These are phyloP conservation scores for Cariama cristata DNA, from an alignment of 2,113 vertebrate species.

Conservation along the genomic window DNA sequence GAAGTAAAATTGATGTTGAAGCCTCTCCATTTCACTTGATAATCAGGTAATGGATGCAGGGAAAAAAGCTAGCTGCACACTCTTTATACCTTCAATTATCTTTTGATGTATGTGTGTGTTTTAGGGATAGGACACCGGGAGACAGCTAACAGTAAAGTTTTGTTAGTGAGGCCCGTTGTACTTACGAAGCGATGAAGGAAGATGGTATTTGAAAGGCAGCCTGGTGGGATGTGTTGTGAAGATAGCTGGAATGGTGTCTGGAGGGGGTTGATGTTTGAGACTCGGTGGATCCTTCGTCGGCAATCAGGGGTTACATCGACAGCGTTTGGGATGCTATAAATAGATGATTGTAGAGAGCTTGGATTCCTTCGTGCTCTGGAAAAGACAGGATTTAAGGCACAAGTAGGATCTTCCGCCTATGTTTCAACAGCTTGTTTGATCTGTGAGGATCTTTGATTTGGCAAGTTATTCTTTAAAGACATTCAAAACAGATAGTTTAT, in stretches of 20 bases:
- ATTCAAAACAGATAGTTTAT: not conserved
- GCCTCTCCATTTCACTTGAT: not conserved
- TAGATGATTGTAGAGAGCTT: not conserved
- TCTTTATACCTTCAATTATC: not conserved
- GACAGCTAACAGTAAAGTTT: not conserved
- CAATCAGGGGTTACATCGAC: accelerated
- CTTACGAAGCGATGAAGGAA: not conserved
- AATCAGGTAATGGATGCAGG: not conserved
- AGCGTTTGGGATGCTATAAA: not conserved
- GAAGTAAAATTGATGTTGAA: not conserved
- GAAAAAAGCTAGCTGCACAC: not conserved
- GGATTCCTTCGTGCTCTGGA: not conserved
- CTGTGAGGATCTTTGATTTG: not conserved
- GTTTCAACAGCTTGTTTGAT: not conserved
- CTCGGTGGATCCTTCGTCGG: not conserved
- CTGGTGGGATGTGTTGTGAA: not conserved
- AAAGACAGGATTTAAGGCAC: not conserved
- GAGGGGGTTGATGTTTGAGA: not conserved
- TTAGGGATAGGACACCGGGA: not conserved
- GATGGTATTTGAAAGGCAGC: not conserved
- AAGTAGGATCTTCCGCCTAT: not conserved
- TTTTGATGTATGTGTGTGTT: not conserved
- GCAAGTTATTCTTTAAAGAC: not conserved
- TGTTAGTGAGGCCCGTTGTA: accelerated
- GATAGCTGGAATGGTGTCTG: not conserved